Percentiles rank a stretch among this genome's conserved stretches.
These are phyloP conservation scores for Tachina fera DNA, from an alignment of 2,888 invertebrate genomes.

Conservation along the genomic window DNA sequence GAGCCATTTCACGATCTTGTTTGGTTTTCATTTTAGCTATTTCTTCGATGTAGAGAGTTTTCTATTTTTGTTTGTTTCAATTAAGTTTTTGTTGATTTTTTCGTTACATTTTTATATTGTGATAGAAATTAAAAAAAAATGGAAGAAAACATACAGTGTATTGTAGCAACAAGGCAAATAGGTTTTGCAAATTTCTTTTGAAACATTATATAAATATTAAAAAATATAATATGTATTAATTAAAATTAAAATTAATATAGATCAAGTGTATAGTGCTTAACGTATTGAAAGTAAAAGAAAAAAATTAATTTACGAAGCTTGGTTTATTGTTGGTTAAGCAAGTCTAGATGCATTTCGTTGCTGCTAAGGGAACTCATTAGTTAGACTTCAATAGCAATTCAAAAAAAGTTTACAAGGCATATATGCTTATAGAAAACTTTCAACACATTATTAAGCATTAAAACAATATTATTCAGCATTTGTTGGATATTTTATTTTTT, in stretches of 20 bases:
- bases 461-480: too few relatives aligned
- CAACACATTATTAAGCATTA: too few relatives aligned
- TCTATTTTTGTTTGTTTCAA: slow-evolving; percentile 74
- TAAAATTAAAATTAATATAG: too few relatives aligned
- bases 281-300: too few relatives aligned
- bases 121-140: slow-evolving; percentile 25
- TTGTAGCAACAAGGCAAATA: slow-evolving; percentile 63
- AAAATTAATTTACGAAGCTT: background rate
- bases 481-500: too few relatives aligned
- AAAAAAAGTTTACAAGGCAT: too few relatives aligned
- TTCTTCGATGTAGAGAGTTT: slow-evolving; percentile 81
- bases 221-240: too few relatives aligned
- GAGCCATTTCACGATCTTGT: slow-evolving; percentile 79
- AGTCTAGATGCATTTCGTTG: too few relatives aligned
- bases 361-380: too few relatives aligned
- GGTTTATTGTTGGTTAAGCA: too few relatives aligned
- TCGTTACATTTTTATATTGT: slow-evolving; percentile 16
- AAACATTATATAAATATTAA: slow-evolving; percentile 19
- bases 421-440: too few relatives aligned
- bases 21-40: slow-evolving; percentile 81
- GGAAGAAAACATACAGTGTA: background rate
- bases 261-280: slow-evolving; percentile 59
- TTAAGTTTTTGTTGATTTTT: slow-evolving; percentile 41
- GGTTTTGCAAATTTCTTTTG: slow-evolving; percentile 41
- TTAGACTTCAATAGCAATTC: too few relatives aligned